phyloP scores from a whole-genome alignment of 2,797 vertebrate genomes.

The Scarus forsteni region DNA sequence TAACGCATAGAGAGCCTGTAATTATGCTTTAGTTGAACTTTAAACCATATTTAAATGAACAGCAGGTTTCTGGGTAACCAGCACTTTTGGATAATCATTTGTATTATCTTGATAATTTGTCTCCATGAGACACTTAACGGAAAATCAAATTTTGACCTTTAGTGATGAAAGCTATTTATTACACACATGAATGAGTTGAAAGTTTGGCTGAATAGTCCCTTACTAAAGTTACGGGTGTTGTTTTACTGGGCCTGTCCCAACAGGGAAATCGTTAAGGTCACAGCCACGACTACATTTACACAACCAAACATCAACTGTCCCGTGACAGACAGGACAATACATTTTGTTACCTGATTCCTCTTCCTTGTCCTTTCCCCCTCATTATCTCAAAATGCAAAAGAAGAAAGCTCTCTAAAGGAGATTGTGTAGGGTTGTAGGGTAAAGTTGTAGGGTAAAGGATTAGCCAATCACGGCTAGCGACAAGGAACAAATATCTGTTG shows the following conservation, averaged over 20 bases:
- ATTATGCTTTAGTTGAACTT: too few relatives aligned
- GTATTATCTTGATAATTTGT: not conserved
- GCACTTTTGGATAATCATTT: too few relatives aligned
- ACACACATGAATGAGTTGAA: too few relatives aligned
- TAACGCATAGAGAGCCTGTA: too few relatives aligned
- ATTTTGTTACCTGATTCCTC: not conserved
- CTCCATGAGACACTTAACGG: not conserved
- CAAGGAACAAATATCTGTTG: not conserved
- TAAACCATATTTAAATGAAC: too few relatives aligned
- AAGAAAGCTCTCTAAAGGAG: not conserved
- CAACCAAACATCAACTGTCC: not conserved
- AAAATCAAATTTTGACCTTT: not conserved
- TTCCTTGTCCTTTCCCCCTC: not conserved
- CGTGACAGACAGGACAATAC: constrained; percentile 19
- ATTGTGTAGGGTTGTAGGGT: not conserved
- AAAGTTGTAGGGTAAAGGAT: not conserved
- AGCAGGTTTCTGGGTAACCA: too few relatives aligned
- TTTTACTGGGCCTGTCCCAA: constrained; percentile 9
- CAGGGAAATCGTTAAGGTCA: not conserved
- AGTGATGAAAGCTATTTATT: not conserved
- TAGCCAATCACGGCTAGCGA: not conserved
- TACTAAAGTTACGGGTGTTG: not conserved
- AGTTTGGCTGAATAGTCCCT: not conserved
- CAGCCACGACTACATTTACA: not conserved
- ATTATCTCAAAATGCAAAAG: not conserved